Evolutionary conservation across 2,888 invertebrate genomes (phyloP).

Genomic region (Drosophila fulvimacula): DNA sequence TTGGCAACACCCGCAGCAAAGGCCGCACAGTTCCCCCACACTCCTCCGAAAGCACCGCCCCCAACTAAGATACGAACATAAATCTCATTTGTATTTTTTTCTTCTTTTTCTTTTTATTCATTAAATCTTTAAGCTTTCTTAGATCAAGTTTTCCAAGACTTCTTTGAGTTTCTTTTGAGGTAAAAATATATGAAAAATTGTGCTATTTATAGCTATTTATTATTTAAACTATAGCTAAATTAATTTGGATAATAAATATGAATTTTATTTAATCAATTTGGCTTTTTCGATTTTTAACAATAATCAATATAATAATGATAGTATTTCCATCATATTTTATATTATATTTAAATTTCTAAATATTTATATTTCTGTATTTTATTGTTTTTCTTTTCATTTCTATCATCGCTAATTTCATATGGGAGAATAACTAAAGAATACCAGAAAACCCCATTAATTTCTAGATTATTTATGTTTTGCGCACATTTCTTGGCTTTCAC

Average conservation of each 20-base stretch:
- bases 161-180: neutral
- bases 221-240: neutral
- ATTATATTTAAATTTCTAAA: neutral
- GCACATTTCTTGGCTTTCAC: slow-evolving; percentile 33
- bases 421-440: neutral
- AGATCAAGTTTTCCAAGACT: neutral
- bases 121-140: neutral
- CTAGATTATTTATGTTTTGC: neutral
- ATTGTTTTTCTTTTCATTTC: neutral
- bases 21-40: neutral
- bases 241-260: neutral
- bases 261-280: neutral
- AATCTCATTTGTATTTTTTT: slow-evolving; percentile 16
- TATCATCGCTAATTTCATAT: neutral
- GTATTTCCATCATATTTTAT: neutral
- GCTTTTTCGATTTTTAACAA: too few relatives aligned
- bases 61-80: neutral
- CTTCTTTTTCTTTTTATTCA: neutral
- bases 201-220: neutral
- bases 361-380: neutral
- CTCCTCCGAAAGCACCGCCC: neutral
- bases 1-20: slow-evolving; percentile 49
- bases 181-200: neutral
- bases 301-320: too few relatives aligned
- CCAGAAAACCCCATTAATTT: too few relatives aligned